Conservation (phyloP, 2,888 invertebrate genomes). For the Bellardia pandia region DNA sequence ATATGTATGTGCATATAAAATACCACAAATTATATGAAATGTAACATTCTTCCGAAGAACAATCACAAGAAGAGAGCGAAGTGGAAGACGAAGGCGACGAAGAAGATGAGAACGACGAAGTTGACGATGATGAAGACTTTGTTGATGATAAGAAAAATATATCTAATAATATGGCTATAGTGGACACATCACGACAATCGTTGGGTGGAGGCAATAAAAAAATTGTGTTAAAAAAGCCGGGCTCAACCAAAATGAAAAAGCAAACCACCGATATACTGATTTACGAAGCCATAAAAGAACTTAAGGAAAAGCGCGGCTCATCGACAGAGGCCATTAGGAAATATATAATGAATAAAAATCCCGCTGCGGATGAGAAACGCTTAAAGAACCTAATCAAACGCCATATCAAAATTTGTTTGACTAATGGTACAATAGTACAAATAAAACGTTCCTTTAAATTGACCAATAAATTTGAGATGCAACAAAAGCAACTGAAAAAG, state of each 20-base stretch:
- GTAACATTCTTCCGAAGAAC: constrained; percentile 1
- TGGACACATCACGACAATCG: background rate
- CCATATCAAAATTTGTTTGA: constrained; percentile 86
- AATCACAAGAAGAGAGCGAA: constrained; percentile 32
- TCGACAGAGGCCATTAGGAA: constrained; percentile 86
- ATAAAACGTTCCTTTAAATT: constrained; percentile 73
- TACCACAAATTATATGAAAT: too few species aligned
- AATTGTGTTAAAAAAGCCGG: constrained; percentile 17
- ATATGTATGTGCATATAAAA: too few species aligned
- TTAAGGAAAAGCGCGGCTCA: constrained; percentile 87
- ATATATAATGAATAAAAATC: constrained; percentile 86
- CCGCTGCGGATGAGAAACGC: constrained; percentile 86
- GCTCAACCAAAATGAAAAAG: background rate
- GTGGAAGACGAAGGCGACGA: constrained; percentile 14
- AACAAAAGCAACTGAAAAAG: constrained; percentile 20
- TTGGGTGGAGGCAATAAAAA: constrained; percentile 33
- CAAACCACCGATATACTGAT: constrained; percentile 85
- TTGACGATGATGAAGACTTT: constrained; percentile 52
- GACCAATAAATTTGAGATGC: constrained; percentile 15
- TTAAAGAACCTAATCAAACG: constrained; percentile 86
- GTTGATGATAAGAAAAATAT: constrained; percentile 33
- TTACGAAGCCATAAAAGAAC: constrained; percentile 85
- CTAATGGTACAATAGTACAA: constrained; percentile 83
- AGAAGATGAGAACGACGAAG: constrained; percentile 45
- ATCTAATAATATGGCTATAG: background rate